Base-by-base conservation (phyloP, 2,797 vertebrate species). In the Pachyuromys duprasi region DNA sequence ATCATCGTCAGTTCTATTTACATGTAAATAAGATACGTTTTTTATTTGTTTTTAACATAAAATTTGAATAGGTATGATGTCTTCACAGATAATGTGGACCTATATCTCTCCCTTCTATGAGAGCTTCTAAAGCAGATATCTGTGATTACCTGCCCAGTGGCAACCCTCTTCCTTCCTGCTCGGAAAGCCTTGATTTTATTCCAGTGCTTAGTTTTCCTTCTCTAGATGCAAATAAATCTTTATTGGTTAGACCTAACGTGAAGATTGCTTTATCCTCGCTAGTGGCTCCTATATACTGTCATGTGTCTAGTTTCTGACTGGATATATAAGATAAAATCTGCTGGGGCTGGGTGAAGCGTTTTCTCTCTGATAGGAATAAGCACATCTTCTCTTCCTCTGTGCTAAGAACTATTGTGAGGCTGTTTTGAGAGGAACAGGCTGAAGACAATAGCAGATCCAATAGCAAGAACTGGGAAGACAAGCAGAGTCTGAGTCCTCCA, bases 1-100 rank as follows among this genome's bases (percentile, higher is more conserved):
- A 90, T 90, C 90, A 80, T 28, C 84, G 49, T 93, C 57, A 72
- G 65, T 91, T 93, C 87, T 86, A 96, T 95, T 95, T 94, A 96
- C 62, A 86, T 82, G 55, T 83, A 39, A 91, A 78, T 57, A 95
- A 89, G 79, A 84, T 91, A 76, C 72, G 62, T 63, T 83, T 91
- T 81, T 76, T 63, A 70, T 94, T 86, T 87, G 45, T 74, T 93
- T 96, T 92, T 75, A 69, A 89, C 70, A 65, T 82, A 91, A 94
- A 88, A 95, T 92, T 93, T 95, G 39, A 88, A 81, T 81, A 93
- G 91, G 42, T 72, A 15, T 11, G 45, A 82, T n/a, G 8, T 86
- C 81, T 86, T 93, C 65, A 67, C n/a, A 84, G 74, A 87, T 78
- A 96, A 69, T 75, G 65, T 83, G 12, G 69, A 70, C 62, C 18